Percentiles rank a stretch among this genome's conserved stretches.
Evolutionary conservation across 2,113 vertebrate genomes (phyloP).

Genomic region (Promerops cafer): DNA sequence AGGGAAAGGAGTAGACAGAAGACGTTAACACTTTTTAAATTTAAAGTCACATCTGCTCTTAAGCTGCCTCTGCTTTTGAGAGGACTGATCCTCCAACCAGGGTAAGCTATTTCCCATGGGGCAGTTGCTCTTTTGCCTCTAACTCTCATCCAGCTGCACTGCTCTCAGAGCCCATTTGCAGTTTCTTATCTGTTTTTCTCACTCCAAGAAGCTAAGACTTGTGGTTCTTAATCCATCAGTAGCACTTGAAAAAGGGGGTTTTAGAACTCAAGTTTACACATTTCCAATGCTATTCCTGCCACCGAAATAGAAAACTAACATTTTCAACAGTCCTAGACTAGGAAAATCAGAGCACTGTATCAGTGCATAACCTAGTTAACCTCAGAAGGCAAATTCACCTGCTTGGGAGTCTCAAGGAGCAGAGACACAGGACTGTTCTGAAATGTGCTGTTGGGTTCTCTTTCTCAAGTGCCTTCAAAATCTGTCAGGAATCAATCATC

Average conservation of each 20-base stretch:
- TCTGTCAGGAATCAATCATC: not conserved
- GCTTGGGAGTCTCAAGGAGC: not conserved
- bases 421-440: not conserved
- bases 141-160: not conserved
- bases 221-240: not conserved
- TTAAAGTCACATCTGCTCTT: not conserved
- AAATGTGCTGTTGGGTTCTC: not conserved
- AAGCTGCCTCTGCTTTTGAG: not conserved
- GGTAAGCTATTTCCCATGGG: not conserved
- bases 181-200: not conserved
- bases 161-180: not conserved
- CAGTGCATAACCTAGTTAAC: not conserved
- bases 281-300: not conserved
- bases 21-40: not conserved
- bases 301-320: not conserved
- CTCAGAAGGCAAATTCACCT: not conserved
- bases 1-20: not conserved
- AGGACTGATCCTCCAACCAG: not conserved
- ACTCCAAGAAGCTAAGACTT: not conserved
- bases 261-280: not conserved
- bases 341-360: not conserved
- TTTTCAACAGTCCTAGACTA: not conserved
- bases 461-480: not conserved
- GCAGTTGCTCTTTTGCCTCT: not conserved
- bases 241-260: not conserved